Base-by-base conservation (phyloP, 2,113 vertebrate species). In the Gasterosteus nipponicus region DNA sequence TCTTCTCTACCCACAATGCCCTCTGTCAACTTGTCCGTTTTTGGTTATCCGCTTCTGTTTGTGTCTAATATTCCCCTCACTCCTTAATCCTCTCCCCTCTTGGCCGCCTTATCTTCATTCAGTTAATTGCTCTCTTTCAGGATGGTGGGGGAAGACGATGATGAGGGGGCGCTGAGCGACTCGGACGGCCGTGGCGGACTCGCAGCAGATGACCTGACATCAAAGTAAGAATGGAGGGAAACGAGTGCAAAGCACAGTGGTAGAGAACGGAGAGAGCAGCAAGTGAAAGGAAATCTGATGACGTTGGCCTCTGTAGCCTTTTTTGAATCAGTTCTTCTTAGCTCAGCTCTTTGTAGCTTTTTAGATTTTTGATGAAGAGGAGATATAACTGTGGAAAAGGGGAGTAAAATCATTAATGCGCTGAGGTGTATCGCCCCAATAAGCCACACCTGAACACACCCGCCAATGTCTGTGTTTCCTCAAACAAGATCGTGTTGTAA, bases 111-210 rank as follows among this genome's bases (percentile, higher is more conserved):
- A 31, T 72, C 19, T 65, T 39, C 9, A 51, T 49, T 56, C 35
- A 3, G 10, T 47, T 69, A 19, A 71, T 59, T 78, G 18, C 22
- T 78, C 8, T 62, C 61, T 86, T 81, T 81, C 84, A 99, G 98
- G 91, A 95, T 98, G 96, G 81, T 95, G 22, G 96, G 96, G 65
- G 97, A 97, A 5, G 95, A 94, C 0, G 95, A 96, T 6, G 98
- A 99, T 57, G 98, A 99, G 26, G 96, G 96, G 51, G 94, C 93
- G 42, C 92, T 94, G 75, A 99, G 97, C 63, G 97, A 99, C 83
- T 94, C 96, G 0, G 97, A 99, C 10, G 65, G 84, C 65, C 95
- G 92, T 5, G 88, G 94, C 75, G 93, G 91, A n/a, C 86, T 96
- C 54, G 92, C 89, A 51, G 95, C 95, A 46, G 97, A 97, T 42